A percentile compares a stretch with the other conserved stretches of the same genome.
Evolutionary conservation across 2,797 vertebrate species (phyloP).

Genomic region (Paramormyrops hopkinsi): DNA sequence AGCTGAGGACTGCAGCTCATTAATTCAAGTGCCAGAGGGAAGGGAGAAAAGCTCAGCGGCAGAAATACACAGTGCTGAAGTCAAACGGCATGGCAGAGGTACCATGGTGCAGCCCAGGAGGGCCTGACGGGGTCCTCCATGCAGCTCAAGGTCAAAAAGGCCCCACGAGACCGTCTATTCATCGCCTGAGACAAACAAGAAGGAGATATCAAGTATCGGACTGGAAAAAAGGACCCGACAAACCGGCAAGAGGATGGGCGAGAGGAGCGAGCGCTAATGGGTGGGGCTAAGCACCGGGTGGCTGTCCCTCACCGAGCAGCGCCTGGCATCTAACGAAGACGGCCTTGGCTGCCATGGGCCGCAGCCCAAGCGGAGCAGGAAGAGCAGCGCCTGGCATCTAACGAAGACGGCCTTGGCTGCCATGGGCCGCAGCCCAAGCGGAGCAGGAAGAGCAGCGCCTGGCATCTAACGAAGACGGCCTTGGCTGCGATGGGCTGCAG

Average conservation of each 20-base stretch:
- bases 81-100: neutral
- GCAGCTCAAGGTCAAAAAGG: neutral
- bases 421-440: neutral
- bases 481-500: neutral
- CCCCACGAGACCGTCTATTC: neutral
- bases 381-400: too few relatives aligned
- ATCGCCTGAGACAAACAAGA: neutral
- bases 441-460: neutral
- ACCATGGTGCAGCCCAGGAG: neutral
- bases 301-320: neutral
- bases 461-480: neutral
- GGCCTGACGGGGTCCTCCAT: neutral
- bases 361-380: neutral
- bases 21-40: neutral
- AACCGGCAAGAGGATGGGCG: neutral
- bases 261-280: neutral
- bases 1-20: constrained; percentile 11
- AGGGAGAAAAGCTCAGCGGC: neutral
- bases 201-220: neutral
- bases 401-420: neutral
- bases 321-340: neutral
- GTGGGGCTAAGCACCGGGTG: neutral
- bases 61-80: neutral
- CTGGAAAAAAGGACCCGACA: neutral
- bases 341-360: neutral